Evolutionary conservation across 2,797 vertebrate genomes (phyloP).

Genomic region (Molothrus aeneus): DNA sequence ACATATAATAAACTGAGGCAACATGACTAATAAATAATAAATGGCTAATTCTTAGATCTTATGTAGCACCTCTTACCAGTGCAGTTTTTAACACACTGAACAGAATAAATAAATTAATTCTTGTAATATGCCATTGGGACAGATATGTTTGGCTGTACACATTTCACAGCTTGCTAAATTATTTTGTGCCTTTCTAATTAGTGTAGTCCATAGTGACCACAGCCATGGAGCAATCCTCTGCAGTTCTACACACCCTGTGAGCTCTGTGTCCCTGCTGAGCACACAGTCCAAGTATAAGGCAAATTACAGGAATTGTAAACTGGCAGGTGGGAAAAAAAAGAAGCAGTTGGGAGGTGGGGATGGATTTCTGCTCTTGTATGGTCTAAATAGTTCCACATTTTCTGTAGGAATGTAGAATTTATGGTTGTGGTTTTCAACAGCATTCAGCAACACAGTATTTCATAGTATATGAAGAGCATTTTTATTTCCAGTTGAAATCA

Average conservation of each 20-base stretch:
- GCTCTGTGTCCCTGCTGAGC: neutral
- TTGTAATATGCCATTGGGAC: neutral
- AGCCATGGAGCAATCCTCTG: neutral
- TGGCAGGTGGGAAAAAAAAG: neutral
- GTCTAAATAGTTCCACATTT: neutral
- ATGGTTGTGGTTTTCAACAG: neutral
- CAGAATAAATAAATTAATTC: neutral
- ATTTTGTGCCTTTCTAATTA: neutral
- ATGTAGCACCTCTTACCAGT: neutral
- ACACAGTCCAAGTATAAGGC: neutral
- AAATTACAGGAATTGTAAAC: neutral
- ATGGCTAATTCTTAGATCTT: neutral
- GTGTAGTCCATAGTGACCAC: neutral
- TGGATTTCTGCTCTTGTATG: neutral
- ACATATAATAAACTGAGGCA: neutral
- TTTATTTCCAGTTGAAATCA: neutral
- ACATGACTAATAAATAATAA: conserved; percentile 8
- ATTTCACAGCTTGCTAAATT: neutral
- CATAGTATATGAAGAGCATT: neutral
- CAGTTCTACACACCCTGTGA: neutral
- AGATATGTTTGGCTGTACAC: neutral
- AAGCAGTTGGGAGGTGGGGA: rapidly evolving
- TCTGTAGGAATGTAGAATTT: neutral
- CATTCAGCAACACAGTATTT: neutral
- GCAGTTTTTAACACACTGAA: neutral